A percentile compares a stretch with the other conserved stretches of the same genome.
Evolutionary conservation across 92 coral and sea anemone species (phyloP).

Genomic region (Heliopora coerulea): DNA sequence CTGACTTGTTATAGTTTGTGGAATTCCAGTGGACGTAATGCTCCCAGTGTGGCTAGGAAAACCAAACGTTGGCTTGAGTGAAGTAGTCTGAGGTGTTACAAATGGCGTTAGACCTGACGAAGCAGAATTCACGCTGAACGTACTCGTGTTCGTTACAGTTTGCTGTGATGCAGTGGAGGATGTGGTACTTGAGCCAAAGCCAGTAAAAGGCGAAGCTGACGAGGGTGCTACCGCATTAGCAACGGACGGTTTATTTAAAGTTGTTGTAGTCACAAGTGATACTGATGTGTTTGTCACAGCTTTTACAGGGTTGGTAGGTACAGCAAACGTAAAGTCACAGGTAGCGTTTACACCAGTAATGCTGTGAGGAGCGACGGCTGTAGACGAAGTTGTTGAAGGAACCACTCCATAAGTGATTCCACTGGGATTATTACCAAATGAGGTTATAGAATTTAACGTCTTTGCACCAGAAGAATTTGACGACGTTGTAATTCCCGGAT

Average conservation of each 20-base stretch:
- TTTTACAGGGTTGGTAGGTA: not conserved
- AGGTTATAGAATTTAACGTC: not conserved
- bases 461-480: not conserved
- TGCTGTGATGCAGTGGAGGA: not conserved
- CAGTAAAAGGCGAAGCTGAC: not conserved
- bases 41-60: not conserved
- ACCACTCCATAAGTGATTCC: not conserved
- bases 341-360: not conserved
- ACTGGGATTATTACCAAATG: not conserved
- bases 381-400: too few relatives aligned
- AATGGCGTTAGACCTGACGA: not conserved
- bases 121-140: not conserved
- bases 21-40: not conserved
- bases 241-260: not conserved
- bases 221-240: not conserved
- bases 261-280: not conserved
- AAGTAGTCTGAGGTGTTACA: not conserved
- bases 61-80: not conserved
- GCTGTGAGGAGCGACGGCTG: too few relatives aligned
- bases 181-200: not conserved
- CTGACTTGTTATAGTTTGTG: not conserved
- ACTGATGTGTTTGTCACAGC: not conserved
- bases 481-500: not conserved
- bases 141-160: not conserved
- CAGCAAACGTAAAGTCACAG: slow-evolving; percentile 5